Percentiles rank a stretch among this genome's conserved stretches.
Evolutionary conservation across 2,113 vertebrate species (phyloP).

Genomic region (Proteles cristata): DNA sequence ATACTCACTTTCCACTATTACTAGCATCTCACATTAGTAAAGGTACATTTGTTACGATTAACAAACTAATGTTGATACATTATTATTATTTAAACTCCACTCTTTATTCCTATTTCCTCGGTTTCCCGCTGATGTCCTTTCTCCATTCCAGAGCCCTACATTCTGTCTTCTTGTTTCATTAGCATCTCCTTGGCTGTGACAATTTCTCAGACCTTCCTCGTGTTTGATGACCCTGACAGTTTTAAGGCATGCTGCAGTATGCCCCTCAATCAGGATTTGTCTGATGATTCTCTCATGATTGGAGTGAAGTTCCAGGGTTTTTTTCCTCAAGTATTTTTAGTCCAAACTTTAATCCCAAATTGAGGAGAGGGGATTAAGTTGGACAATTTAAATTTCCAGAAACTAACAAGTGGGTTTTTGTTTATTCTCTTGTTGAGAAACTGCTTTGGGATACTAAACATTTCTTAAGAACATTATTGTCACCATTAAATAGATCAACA

Average conservation of each 20-base stretch:
- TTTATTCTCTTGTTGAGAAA: not conserved
- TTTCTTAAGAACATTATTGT: not conserved
- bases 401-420: not conserved
- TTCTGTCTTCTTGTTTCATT: too few species aligned
- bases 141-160: not conserved
- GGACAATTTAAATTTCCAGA: conserved; percentile 17
- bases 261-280: not conserved
- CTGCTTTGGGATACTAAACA: not conserved
- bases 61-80: not conserved
- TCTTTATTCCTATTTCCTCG: not conserved
- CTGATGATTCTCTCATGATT: not conserved
- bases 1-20: not conserved
- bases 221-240: not conserved
- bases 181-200: not conserved
- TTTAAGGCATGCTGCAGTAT: not conserved
- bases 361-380: not conserved
- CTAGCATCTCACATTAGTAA: not conserved
- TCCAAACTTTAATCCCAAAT: not conserved
- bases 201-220: not conserved
- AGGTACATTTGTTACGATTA: not conserved
- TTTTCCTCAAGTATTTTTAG: not conserved
- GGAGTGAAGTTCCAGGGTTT: not conserved
- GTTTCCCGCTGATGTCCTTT: not conserved
- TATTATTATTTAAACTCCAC: not conserved
- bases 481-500: not conserved